Percentiles rank a stretch among this genome's conserved stretches.
phyloP scores from a whole-genome alignment of 2,113 vertebrate species.

The Mohoua ochrocephala region DNA sequence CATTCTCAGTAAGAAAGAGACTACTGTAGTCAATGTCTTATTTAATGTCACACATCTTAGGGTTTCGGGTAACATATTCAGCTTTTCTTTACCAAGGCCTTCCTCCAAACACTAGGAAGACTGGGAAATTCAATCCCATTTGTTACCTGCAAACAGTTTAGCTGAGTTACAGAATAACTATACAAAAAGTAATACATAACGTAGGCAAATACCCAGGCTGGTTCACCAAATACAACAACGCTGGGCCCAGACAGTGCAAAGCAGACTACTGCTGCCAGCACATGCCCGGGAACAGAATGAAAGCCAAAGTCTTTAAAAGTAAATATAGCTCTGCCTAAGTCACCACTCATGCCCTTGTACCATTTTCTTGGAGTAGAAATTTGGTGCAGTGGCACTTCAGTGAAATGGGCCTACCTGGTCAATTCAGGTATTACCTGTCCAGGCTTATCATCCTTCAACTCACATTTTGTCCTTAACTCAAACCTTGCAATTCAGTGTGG shows the following conservation, averaged over 20 bases:
- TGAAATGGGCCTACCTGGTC: not conserved
- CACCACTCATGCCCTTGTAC: not conserved
- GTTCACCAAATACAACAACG: not conserved
- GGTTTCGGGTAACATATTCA: not conserved
- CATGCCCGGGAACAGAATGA: not conserved
- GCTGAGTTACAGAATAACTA: not conserved
- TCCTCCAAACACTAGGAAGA: not conserved
- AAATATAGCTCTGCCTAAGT: not conserved
- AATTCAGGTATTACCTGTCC: not conserved
- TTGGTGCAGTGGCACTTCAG: not conserved
- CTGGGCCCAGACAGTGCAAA: not conserved
- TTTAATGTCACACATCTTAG: not conserved
- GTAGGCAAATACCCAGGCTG: not conserved
- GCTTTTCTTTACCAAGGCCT: not conserved
- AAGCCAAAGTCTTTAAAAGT: not conserved
- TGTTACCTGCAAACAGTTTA: not conserved
- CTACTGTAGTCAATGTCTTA: not conserved
- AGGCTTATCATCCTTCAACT: not conserved
- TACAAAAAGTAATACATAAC: accelerated
- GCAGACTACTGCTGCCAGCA: not conserved
- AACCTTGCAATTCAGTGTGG: not conserved
- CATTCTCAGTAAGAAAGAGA: not conserved
- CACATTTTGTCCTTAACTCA: not conserved
- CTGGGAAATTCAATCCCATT: not conserved
- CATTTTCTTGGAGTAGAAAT: not conserved